phyloP scores from a whole-genome alignment of 2,888 invertebrate genomes.

The Lepidocyrtinus sp. region DNA sequence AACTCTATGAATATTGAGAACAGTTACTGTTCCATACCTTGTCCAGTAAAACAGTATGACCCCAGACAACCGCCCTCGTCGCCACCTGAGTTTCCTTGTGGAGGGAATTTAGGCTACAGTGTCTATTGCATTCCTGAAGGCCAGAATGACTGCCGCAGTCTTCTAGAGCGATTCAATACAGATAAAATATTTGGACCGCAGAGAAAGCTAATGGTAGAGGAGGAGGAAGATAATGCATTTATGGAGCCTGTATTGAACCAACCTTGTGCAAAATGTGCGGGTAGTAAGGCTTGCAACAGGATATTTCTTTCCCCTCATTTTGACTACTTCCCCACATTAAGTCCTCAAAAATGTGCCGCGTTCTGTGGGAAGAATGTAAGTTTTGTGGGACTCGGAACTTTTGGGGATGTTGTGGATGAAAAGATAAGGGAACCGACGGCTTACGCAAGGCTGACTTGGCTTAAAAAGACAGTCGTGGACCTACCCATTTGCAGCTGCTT shows the following conservation, averaged over 20 bases:
- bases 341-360: slow-evolving; percentile 36
- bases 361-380: slow-evolving; percentile 38
- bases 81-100: slow-evolving; percentile 38
- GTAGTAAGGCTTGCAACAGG: not conserved
- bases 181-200: no score
- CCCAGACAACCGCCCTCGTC: not conserved
- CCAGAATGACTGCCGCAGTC: not conserved
- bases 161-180: not conserved
- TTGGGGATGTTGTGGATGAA: not conserved
- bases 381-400: not conserved
- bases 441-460: slow-evolving; percentile 38
- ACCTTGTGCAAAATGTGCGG: slow-evolving; percentile 15
- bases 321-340: slow-evolving; percentile 63
- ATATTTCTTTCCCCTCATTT: slow-evolving; percentile 14
- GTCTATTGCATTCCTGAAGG: slow-evolving; percentile 55
- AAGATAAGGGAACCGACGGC: slow-evolving; percentile 20
- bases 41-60: slow-evolving; percentile 25
- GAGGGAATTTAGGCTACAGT: slow-evolving; percentile 59
- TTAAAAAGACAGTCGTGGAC: not conserved
- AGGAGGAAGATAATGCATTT: not conserved
- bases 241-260: not conserved
- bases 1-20: slow-evolving; percentile 6
- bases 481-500: slow-evolving; percentile 43
- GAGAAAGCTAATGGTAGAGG: not conserved
- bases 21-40: slow-evolving; percentile 44